Base-by-base conservation (phyloP, 2,113 vertebrate genomes). In the Zosterops borbonicus region DNA sequence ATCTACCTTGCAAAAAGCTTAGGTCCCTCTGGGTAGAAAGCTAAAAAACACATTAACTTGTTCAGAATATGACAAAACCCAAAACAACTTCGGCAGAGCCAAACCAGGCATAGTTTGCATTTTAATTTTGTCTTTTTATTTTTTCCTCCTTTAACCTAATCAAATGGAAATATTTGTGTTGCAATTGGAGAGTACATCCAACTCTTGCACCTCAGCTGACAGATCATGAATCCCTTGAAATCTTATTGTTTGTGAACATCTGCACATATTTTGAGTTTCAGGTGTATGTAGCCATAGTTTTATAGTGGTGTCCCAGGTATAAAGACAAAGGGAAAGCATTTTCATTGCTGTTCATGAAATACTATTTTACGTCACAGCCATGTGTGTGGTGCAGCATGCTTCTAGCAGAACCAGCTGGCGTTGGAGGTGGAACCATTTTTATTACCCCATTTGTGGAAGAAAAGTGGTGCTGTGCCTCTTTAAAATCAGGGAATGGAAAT, bases 341-440 rank as follows among this genome's bases (percentile, higher is more conserved):
- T 59, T 18, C 39, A 33, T 27, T 18, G 22, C 4, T 77, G 37
- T 33, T 68, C 6, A 22, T 52, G 22, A 67, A 42, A 52, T 8
- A 9, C 2, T 3, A 18, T 35, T 50, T 76, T 12, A 11, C 1
- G 0, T 14, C 42, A 42, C 35, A 42, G 12, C 8, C n/a, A 9
- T 4, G 13, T 11, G 13, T 44, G 21, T 0, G 0, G 5, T 12
- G 17, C 37, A 11, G 4, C 13, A 31, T 35, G 13, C 6, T 59
- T 67, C 16, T 21, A 50, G 44, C 21, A 59, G 13, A 7, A 17
- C 10, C 19, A 19, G 28, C 28, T 56, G 28, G 3, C 12, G 16
- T 0, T 21, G 35, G 29, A n/a, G 29, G 3, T 29, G 20, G 15
- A 65, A 56, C 5, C 2, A 17, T 49, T 41, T 49, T 12, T 7